Evolutionary conservation across 2,113 vertebrate species (phyloP), one percentile per base, ranked within the genome.

Genomic region (Himantopus leucocephalus): DNA sequence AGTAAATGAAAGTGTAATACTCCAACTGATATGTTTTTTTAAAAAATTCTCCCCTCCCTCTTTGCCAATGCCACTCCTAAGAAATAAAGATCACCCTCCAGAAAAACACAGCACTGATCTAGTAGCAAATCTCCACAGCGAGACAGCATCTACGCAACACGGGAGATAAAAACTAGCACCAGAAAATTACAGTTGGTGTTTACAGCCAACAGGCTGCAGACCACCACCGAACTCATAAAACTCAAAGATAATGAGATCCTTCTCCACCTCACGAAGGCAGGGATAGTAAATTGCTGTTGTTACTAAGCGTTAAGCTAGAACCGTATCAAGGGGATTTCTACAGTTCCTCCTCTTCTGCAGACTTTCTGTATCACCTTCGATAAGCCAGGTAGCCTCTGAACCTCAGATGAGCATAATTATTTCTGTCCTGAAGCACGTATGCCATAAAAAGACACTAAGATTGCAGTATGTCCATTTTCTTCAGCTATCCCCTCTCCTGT

Each of bases 11-110:
- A 63, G 55, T 29, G 43, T 26, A 74, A 22, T 19, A 20, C 23
- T 26, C 30, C 41, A 32, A 56, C 20, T 0, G 2, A 56, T 8
- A 30, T 0, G 2, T 6, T 7, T 11, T 12, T 22, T 47, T 32
- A 53, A n/a, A 2, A 24, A 24, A 26, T 58, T 43, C 60, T 85
- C 62, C 76, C 56, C 60, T 72, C 58, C 62, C 35, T 85, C 68
- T 45, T 22, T 53, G 53, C 50, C 58, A 41, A 23, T 3, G 39
- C 55, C 68, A 41, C 74, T 58, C 84, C 80, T 53, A 34, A 85
- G 35, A 81, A 66, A 17, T 8, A 52, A 56, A 72, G 63, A 56
- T 17, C 21, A 29, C 70, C 85, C 93, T 48, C 67, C 78, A 88
- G 79, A 67, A 85, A 81, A 72, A 66, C 35, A 12, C 45, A 8